These are phyloP conservation scores for Lateolabrax maculatus DNA, from an alignment of 2,797 vertebrate species.

Conservation along the genomic window DNA sequence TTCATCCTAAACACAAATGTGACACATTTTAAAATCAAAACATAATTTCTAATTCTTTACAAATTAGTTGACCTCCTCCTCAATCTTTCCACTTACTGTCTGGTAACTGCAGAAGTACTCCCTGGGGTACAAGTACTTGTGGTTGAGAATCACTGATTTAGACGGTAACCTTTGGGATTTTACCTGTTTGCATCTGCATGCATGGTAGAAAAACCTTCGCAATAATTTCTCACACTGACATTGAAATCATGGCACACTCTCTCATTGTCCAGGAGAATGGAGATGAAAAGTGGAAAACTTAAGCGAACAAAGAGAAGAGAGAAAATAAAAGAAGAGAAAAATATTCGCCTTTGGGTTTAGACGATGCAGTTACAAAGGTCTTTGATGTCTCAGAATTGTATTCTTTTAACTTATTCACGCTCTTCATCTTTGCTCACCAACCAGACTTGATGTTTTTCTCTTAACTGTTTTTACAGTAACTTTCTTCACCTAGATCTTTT, in stretches of 20 bases:
- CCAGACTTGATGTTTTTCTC: conserved; percentile 12
- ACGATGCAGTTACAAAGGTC: conserved; percentile 44
- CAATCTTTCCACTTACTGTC: neutral
- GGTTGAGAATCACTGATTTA: neutral
- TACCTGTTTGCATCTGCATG: conserved; percentile 8
- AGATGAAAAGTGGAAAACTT: conserved; percentile 56
- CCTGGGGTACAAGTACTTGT: neutral
- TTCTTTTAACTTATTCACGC: conserved; percentile 44
- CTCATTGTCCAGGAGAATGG: conserved; percentile 29
- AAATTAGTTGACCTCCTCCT: neutral
- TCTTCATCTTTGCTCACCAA: conserved; percentile 45
- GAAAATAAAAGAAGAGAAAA: conserved; percentile 33
- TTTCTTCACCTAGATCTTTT: conserved; percentile 30
- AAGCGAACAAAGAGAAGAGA: conserved; percentile 33
- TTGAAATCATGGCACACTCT: conserved; percentile 28
- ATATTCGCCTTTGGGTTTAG: conserved; percentile 43
- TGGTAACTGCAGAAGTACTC: neutral
- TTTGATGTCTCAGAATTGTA: conserved; percentile 66
- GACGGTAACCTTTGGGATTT: conserved; percentile 1
- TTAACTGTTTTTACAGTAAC: conserved; percentile 24
- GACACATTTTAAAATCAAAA: too few species aligned
- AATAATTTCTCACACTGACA: conserved; percentile 26
- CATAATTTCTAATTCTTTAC: neutral
- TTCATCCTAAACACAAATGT: neutral
- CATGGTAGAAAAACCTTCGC: neutral